Evolutionary conservation across 1,140 invertebrate species (phyloP), one percentile per base, ranked within the genome.

Genomic region (Atopsyche davidsoni): DNA sequence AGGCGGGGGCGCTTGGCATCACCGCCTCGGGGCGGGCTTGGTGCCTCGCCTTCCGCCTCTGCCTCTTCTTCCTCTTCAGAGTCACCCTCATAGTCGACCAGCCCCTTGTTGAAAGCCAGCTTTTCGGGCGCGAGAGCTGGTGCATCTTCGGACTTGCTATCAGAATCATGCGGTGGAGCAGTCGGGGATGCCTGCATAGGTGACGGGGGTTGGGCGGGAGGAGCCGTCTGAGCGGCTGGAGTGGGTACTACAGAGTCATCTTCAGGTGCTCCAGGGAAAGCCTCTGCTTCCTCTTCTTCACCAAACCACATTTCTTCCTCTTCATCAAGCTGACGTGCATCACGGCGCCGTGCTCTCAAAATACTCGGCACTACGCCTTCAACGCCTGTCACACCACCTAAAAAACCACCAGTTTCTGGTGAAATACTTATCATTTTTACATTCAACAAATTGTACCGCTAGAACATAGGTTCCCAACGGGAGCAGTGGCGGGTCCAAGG

Each of bases 281-380:
- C 21, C 56, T 95, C 90, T 59, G 91, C 84, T 61, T 96, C 93
- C 64, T 96, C 93, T 58, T 97, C 93, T 61, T 96, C 90, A 65
- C 95, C 95, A 71, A 98, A 98, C 94, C 94, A 98, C 81, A 96
- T 92, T 69, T 98, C 95, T 66, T 98, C 95, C 60, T 98, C 95
- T 62, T 97, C 93, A 38, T 98, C 94, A 53, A 96, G 78, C 62
- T 94, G 86, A 34, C 93, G 77, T 53, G 90, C 87, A 73, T 98
- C 94, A 38, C 92, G 79, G 47, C 92, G 76, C 65, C 82, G 82
- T 53, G 78, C 85, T 59, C 88, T 75, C 55, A 92, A 73, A 62
- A 92, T 83, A 41, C 87, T 87, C 56, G 87, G 84, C 36, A 87
- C 82, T 52, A 68, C 70, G 39, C 67, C 64, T 51, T 74, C 67